Conservation (phyloP, 2,888 invertebrate species). For the Norana najaformis region DNA sequence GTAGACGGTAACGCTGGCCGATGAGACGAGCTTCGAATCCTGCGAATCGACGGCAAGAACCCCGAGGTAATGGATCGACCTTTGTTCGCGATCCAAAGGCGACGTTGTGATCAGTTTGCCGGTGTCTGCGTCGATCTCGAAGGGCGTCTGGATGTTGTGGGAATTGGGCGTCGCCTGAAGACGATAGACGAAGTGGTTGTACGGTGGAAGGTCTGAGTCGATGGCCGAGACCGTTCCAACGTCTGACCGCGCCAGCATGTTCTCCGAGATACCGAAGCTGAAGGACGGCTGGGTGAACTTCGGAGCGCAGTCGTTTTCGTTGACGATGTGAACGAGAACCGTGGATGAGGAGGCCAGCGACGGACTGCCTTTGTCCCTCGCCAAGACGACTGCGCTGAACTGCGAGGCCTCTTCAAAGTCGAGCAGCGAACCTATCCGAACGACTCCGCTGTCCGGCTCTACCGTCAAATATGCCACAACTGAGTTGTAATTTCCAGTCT, state of each 20-base stretch:
- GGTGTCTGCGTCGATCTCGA: conserved; percentile 73
- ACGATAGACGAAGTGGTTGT: conserved; percentile 35
- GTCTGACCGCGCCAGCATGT: conserved; percentile 34
- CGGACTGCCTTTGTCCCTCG: conserved; percentile 35
- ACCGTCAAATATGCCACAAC: not conserved
- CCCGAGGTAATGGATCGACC: conserved; percentile 36
- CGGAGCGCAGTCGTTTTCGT: conserved; percentile 40
- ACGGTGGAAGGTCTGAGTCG: conserved; percentile 37
- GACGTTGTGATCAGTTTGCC: conserved; percentile 82
- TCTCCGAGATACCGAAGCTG: conserved; percentile 39
- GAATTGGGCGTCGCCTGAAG: not conserved
- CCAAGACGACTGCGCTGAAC: conserved; percentile 2
- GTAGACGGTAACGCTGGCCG: conserved; percentile 41
- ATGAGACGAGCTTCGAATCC: conserved; percentile 25
- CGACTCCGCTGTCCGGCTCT: conserved; percentile 29
- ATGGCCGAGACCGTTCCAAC: conserved; percentile 38
- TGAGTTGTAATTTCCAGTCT: not conserved
- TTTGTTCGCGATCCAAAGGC: conserved; percentile 40
- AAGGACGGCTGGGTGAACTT: conserved; percentile 34
- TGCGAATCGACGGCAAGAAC: conserved; percentile 27
- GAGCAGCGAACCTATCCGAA: conserved; percentile 17
- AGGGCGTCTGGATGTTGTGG: conserved; percentile 59
- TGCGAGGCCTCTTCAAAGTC: conserved; percentile 26
- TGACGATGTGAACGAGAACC: conserved; percentile 31
- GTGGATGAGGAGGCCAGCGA: conserved; percentile 24